Evolutionary conservation across 2,113 vertebrate species (phyloP).

Genomic region (Holacanthus passer): DNA sequence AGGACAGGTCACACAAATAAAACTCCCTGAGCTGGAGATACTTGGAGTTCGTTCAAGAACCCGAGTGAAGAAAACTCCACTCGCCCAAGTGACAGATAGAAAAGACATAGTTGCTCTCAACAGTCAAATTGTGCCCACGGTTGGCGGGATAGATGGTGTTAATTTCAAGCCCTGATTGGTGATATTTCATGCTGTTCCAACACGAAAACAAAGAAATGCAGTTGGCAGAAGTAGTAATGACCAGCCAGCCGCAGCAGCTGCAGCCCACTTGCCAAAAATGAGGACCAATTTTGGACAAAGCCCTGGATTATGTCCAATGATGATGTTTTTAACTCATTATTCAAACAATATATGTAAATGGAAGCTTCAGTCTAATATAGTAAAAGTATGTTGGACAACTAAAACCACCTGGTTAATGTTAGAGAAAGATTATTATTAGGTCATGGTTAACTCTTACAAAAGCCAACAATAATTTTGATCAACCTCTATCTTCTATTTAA

Average conservation of each 20-base stretch:
- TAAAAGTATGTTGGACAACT: neutral
- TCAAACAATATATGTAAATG: neutral
- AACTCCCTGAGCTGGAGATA: neutral
- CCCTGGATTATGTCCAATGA: neutral
- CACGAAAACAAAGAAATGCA: conserved; percentile 44
- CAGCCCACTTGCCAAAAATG: conserved; percentile 2
- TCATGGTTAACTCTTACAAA: neutral
- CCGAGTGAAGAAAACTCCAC: conserved; percentile 20
- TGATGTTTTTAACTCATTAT: neutral
- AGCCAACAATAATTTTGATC: neutral
- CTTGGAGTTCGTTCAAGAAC: conserved; percentile 22
- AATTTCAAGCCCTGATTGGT: conserved; percentile 33
- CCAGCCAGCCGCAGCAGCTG: conserved; percentile 13
- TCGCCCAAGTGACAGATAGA: conserved; percentile 23
- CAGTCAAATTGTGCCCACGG: conserved; percentile 19
- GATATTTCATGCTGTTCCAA: conserved; percentile 31
- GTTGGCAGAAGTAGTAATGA: conserved; percentile 26
- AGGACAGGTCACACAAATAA: conserved; percentile 16
- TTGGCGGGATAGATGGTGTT: conserved; percentile 27
- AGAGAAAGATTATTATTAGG: neutral
- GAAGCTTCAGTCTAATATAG: neutral
- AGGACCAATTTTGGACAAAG: conserved; percentile 9
- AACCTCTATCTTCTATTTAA: too few relatives aligned
- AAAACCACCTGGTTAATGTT: neutral
- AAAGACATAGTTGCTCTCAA: conserved; percentile 2